A percentile compares a stretch with the other conserved stretches of the same genome.
Conservation (phyloP, 2,113 vertebrate species). For the Apteryx owenii region DNA sequence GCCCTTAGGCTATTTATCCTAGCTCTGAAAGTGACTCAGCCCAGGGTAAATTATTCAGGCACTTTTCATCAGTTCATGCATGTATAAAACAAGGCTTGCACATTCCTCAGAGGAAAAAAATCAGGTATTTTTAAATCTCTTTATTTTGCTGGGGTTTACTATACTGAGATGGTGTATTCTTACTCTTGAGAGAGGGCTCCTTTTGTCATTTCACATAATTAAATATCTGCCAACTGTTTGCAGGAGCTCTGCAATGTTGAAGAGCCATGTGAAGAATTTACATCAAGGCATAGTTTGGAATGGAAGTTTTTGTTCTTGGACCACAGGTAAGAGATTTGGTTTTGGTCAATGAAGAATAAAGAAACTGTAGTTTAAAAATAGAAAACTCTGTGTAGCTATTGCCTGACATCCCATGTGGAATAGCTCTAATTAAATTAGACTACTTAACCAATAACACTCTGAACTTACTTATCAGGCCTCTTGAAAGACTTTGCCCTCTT, state of each 20-base stretch:
- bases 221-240: constrained; percentile 11
- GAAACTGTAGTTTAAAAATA: background rate
- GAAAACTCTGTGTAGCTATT: background rate
- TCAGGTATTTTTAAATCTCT: background rate
- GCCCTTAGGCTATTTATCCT: background rate
- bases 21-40: background rate
- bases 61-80: background rate
- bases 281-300: constrained; percentile 85
- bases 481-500: background rate
- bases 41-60: background rate
- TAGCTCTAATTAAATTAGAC: background rate
- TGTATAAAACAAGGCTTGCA: background rate
- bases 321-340: constrained; percentile 80
- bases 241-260: constrained; percentile 86
- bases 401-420: background rate
- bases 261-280: constrained; percentile 83
- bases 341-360: background rate
- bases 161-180: background rate
- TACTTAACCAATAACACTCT: background rate
- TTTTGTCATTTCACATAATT: background rate
- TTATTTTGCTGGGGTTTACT: background rate
- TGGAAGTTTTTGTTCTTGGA: constrained; percentile 88
- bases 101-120: background rate
- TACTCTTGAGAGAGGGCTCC: background rate
- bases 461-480: background rate